Conservation (phyloP, 2,888 invertebrate species). For the Epistrophella euchroma region DNA sequence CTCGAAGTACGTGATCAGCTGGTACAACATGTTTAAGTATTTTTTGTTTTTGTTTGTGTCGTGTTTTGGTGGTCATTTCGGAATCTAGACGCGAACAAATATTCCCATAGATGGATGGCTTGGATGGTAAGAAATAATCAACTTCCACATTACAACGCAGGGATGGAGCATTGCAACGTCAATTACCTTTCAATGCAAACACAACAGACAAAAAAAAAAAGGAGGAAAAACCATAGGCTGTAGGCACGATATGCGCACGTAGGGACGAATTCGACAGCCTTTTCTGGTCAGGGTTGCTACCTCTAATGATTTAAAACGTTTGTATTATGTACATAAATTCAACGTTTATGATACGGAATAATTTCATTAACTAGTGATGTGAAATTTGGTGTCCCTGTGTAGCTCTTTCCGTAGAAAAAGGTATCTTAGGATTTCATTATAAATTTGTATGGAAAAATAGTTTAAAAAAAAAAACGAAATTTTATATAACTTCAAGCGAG, state of each 20-base stretch:
- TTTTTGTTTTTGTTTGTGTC: neutral
- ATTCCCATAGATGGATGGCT: slow-evolving; percentile 38
- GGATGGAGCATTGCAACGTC: slow-evolving; percentile 57
- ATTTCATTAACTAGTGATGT: no score
- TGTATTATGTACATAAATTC: neutral
- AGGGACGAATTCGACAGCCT: slow-evolving; percentile 12
- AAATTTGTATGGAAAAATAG: no score
- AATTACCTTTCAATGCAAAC: slow-evolving; percentile 63
- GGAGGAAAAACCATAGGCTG: neutral
- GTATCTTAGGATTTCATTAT: no score
- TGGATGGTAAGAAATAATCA: slow-evolving; percentile 25
- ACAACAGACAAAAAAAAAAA: slow-evolving; percentile 38
- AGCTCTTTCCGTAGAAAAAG: no score
- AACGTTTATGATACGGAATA: no score
- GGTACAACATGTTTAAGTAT: slow-evolving; percentile 11
- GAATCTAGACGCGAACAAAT: slow-evolving; percentile 46
- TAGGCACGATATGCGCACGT: neutral
- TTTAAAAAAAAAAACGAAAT: no score
- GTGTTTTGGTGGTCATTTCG: slow-evolving; percentile 41
- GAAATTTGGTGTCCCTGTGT: no score
- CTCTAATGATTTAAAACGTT: neutral
- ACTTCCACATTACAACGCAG: slow-evolving; percentile 44
- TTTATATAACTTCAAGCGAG: no score
- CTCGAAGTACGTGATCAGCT: slow-evolving; percentile 58
- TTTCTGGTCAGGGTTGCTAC: neutral